Base-by-base conservation (phyloP, 2,888 invertebrate genomes). In the Abrostola tripartita region DNA sequence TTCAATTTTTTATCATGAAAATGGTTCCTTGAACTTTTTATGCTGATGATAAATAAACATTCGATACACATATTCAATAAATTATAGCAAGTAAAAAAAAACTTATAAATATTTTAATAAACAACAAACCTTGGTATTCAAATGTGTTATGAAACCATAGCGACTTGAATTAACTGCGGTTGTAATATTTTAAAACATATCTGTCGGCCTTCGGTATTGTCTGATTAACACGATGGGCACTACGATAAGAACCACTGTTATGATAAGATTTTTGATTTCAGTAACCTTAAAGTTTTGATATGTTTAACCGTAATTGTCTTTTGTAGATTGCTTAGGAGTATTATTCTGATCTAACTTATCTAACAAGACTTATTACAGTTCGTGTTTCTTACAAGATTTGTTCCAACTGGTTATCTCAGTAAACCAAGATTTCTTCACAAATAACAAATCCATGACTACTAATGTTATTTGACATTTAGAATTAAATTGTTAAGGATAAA, bases 251-350 rank as follows among this genome's bases (percentile, higher is more conserved):
- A 41, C 64, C 36, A 63, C 67, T 74, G 77, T 78, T 81, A 78
- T 51, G 84, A 87, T 87, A 83, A 85, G 81, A 81, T 79, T 83
- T 80, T 77, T 74, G 58, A 84, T 85, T 85, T 79, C 68, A 65
- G 40, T 82, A 76, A 81, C 79, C 81, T 81, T 79, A 65, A 71
- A 55, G 65, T 71, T 65, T 65, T 44, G 62, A 69, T 77, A 68
- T 60, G 51, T 37, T 61, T 57, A 71, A 69, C 69, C 49, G 11
- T 68, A 74, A 62, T 66, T 61, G 50, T 64, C 58, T 55, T 37
- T n/a, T 44, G 12, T 65, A 56, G 37, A 57, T 58, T 56, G 58
- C 41, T 52, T 49, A 54, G 47, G n/a, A 37, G 61, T 69, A 65
- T 62, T 6, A 51, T 72, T 51, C 24, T 63, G 42, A 49, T 40